Conservation (phyloP, 2,888 invertebrate genomes). For the Chorisops tibialis region DNA sequence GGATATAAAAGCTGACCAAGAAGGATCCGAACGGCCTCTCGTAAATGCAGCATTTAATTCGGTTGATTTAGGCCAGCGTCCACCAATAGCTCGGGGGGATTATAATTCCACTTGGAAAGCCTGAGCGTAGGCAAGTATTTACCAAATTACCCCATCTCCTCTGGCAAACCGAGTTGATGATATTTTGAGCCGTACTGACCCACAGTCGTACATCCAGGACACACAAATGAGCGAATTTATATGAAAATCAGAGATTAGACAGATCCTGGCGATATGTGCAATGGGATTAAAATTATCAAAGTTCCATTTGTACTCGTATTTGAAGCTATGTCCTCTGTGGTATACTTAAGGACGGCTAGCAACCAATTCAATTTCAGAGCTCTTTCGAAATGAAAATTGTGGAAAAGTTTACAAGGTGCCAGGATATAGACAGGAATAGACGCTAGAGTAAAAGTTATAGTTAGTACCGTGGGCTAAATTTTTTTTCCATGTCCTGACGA, state of each 20-base stretch:
- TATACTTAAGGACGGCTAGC: no score
- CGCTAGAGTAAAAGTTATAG: no score
- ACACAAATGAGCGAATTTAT: slow-evolving; percentile 40
- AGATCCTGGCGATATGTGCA: not conserved
- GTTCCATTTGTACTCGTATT: not conserved
- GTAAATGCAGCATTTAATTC: slow-evolving; percentile 28
- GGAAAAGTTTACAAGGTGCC: no score
- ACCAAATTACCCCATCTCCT: slow-evolving; percentile 3
- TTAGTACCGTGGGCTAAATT: no score
- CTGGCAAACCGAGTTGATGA: not conserved
- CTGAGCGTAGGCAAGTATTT: slow-evolving; percentile 5
- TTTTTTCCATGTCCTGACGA: no score
- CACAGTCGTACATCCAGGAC: not conserved
- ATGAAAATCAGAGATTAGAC: slow-evolving; percentile 39
- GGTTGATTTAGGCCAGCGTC: slow-evolving; percentile 26
- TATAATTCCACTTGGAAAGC: slow-evolving; percentile 24
- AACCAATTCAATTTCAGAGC: no score
- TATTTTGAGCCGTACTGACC: not conserved
- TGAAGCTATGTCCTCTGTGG: no score
- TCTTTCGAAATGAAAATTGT: no score
- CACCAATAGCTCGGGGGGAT: slow-evolving; percentile 28
- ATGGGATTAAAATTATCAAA: slow-evolving; percentile 20
- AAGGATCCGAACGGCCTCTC: not conserved
- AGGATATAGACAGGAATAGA: no score
- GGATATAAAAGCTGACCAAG: slow-evolving; percentile 33